These are phyloP conservation scores for Chaetogeoica ovagalla DNA, from an alignment of 2,888 invertebrate genomes.

Conservation along the genomic window DNA sequence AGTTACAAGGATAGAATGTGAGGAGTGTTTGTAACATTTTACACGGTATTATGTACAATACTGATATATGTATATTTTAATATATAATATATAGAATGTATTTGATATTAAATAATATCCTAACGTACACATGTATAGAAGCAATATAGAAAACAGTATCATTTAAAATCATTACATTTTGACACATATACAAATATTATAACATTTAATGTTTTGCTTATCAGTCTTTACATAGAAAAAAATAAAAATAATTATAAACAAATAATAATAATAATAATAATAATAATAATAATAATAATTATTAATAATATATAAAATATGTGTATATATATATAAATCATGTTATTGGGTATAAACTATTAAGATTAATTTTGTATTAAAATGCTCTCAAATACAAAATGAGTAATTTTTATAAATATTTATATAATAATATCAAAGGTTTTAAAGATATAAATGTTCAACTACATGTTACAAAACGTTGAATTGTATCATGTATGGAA, in stretches of 20 bases:
- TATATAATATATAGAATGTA: constrained; percentile 33
- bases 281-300: constrained; percentile 24
- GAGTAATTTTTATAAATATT: constrained; percentile 7
- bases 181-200: constrained; percentile 39
- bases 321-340: constrained; percentile 19
- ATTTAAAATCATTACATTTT: constrained; percentile 43
- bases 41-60: neutral
- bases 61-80: neutral
- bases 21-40: neutral
- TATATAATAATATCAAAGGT: constrained; percentile 14
- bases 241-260: constrained; percentile 23
- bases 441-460: constrained; percentile 28
- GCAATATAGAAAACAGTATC: constrained; percentile 35
- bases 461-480: constrained; percentile 8
- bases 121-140: constrained; percentile 22
- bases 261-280: constrained; percentile 33
- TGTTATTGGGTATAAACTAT: constrained; percentile 7
- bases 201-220: constrained; percentile 38
- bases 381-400: constrained; percentile 16
- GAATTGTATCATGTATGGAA: constrained; percentile 14
- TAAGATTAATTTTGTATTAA: constrained; percentile 22
- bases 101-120: constrained; percentile 23
- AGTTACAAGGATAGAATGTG: neutral
- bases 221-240: constrained; percentile 50
- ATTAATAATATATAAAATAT: constrained; percentile 18